phyloP scores from a whole-genome alignment of 2,113 vertebrate genomes.

The Clinocottus analis region DNA sequence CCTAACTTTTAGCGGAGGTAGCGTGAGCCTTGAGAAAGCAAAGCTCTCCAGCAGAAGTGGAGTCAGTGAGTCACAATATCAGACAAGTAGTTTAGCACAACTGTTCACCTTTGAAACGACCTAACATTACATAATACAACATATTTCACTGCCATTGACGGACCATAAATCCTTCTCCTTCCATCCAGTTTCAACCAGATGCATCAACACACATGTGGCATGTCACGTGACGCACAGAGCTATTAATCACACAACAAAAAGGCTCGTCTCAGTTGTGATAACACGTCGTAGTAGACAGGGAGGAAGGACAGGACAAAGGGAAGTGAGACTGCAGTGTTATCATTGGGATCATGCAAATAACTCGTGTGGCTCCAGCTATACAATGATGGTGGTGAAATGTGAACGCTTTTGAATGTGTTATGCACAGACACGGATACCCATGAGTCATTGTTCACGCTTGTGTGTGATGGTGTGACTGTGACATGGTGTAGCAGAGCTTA shows the following conservation, averaged over 20 bases:
- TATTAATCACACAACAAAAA: constrained; percentile 34
- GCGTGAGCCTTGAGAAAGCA: constrained; percentile 25
- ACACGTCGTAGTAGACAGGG: constrained; percentile 34
- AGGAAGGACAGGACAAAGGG: constrained; percentile 55
- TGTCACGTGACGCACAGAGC: constrained; percentile 19
- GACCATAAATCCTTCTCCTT: not conserved
- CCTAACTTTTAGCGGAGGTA: constrained; percentile 28
- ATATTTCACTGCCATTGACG: not conserved
- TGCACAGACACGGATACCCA: not conserved
- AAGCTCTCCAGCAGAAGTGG: constrained; percentile 53
- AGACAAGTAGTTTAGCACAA: constrained; percentile 41
- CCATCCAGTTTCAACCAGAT: not conserved
- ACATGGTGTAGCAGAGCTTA: not conserved
- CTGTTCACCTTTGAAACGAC: not conserved
- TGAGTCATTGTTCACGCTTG: constrained; percentile 7
- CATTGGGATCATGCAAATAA: constrained; percentile 65
- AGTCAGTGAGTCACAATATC: constrained; percentile 67
- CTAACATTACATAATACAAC: not conserved
- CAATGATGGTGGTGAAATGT: constrained; percentile 7
- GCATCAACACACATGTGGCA: not conserved
- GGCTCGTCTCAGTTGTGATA: constrained; percentile 30
- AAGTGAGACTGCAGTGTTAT: constrained; percentile 59
- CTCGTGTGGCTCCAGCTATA: not conserved
- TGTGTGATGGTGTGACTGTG: not conserved
- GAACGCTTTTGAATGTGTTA: not conserved